Percentiles rank a stretch among this genome's conserved stretches.
These are phyloP conservation scores for Chiroxiphia lanceolata DNA, from an alignment of 2,797 vertebrate species.

Conservation along the genomic window DNA sequence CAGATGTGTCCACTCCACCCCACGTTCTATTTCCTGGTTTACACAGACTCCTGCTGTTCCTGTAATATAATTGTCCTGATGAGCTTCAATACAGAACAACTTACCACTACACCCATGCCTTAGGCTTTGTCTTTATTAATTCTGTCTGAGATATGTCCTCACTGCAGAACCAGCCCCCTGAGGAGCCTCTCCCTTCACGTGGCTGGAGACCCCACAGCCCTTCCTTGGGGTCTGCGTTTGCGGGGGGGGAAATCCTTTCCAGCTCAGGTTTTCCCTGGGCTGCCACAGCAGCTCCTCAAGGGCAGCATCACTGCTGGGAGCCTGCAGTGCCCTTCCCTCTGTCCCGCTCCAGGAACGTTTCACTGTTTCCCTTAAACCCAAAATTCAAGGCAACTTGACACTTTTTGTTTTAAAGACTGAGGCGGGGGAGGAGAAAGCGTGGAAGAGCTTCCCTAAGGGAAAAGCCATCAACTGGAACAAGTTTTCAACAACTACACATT, in stretches of 20 bases:
- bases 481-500: constrained; percentile 72
- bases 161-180: not conserved
- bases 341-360: not conserved
- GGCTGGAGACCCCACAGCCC: not conserved
- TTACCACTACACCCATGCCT: not conserved
- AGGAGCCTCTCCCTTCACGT: not conserved
- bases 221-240: not conserved
- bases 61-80: not conserved
- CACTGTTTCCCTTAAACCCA: not conserved
- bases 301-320: not conserved
- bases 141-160: not conserved
- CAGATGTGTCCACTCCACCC: no score
- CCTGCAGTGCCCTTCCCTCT: not conserved
- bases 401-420: constrained; percentile 24
- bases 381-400: not conserved
- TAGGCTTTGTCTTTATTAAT: not conserved
- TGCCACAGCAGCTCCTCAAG: not conserved
- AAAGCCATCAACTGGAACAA: constrained; percentile 73
- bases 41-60: no score
- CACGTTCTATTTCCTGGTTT: no score
- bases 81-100: not conserved
- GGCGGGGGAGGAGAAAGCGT: not conserved
- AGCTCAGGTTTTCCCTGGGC: not conserved
- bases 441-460: constrained; percentile 59
- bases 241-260: not conserved